A percentile compares a stretch with the other conserved stretches of the same genome.
phyloP scores from a whole-genome alignment of 2,113 vertebrate genomes.

The Verasper variegatus region DNA sequence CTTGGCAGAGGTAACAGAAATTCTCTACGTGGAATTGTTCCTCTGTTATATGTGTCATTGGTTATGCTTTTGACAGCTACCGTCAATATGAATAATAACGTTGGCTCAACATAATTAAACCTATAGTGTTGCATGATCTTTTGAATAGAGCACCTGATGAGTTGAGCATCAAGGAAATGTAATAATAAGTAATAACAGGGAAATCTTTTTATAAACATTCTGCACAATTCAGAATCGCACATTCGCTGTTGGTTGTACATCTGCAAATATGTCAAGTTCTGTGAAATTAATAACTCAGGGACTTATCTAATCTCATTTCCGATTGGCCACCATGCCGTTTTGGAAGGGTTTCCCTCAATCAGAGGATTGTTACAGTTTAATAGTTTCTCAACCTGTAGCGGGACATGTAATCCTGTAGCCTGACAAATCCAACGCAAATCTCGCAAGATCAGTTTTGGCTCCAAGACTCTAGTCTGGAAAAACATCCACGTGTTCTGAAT shows the following conservation, averaged over 20 bases:
- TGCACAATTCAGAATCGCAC: no score
- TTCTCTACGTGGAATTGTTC: no score
- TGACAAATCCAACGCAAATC: constrained; percentile 61
- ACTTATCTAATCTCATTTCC: constrained; percentile 8
- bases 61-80: not conserved
- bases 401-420: constrained; percentile 51
- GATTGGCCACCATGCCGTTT: constrained; percentile 6
- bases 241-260: not conserved
- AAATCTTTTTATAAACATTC: not conserved
- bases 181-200: no score
- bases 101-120: not conserved
- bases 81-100: not conserved
- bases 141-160: no score
- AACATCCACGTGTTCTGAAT: constrained; percentile 21
- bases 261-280: not conserved
- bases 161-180: not conserved
- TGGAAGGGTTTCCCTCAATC: constrained; percentile 29
- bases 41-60: not conserved
- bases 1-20: no score
- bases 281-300: not conserved
- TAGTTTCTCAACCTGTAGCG: constrained; percentile 45
- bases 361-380: constrained; percentile 48
- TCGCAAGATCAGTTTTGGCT: constrained; percentile 36
- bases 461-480: constrained; percentile 27
- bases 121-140: no score